Base-by-base conservation (phyloP, 2,113 vertebrate genomes). In the Eolophus roseicapilla region DNA sequence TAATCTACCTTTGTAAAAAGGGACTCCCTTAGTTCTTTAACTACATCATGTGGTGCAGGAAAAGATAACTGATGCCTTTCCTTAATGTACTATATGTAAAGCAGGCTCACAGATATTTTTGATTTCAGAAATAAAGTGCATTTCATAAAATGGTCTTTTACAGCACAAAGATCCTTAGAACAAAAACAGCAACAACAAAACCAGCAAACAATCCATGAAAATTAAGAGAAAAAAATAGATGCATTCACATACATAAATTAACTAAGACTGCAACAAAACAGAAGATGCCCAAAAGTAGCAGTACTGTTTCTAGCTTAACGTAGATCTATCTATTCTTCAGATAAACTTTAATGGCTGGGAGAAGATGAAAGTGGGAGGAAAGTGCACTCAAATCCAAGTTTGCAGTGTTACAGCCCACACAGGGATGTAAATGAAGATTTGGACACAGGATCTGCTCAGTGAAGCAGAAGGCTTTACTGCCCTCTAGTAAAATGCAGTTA, bases 401-500 rank as follows among this genome's bases (percentile, higher is more conserved):
- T 97, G 55, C 89, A 86, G 53, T 75, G 44, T 90, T 94, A 92
- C 96, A 89, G 46, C 90, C 92, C 86, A 89, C 67, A 95, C 67
- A 82, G 80, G 84, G 86, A 92, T 90, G 92, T 90, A 96, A 96
- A 94, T 82, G 93, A 91, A 82, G 94, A 84, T 96, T 97, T 96
- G 88, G 93, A 49, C 95, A 92, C 63, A 87, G 46, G 20, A 95
- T 92, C 80, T 90, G 57, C 70, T 90, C 92, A 80, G 70, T 57
- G 50, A 90, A 89, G 70, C 86, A 87, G 73, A 96, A 96, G 94
- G 80, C 93, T 97, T 97, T 97, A 95, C 94, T 96, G 97, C 96
- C 97, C 96, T 97, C 96, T 97, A 97, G 97, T 96, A 98, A 96
- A 95, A 82, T 64, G 62, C n/a, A 59, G 85, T 95, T 93, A 95